Base-by-base conservation (phyloP, 1,140 invertebrate species). In the Portunus trituberculatus region DNA sequence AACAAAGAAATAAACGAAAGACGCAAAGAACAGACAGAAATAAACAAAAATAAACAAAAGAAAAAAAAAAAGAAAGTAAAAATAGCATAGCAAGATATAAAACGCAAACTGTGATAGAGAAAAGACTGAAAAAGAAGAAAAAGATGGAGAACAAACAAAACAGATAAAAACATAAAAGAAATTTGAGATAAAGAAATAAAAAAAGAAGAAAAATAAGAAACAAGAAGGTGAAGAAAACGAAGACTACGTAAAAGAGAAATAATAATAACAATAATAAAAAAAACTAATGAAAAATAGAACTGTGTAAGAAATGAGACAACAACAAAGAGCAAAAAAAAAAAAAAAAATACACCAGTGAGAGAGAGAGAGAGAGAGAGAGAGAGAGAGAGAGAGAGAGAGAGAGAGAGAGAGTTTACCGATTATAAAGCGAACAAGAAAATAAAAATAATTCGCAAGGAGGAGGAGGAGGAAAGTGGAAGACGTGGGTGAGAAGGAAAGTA, bases 311-410 rank as follows among this genome's bases (percentile, higher is more conserved):
- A 91, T 48, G 45, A 52, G 89, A 7, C 0, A 45, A 25, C 28
- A 29, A 91, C 28, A 91, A 25, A 84, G 3, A 84, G 20, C 1
- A 25, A 84, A 0, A 84, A 25, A 84, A 20, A 84, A 25, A 84
- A 25, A 84, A 25, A 84, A 0, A n/a, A 88, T 4, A 88, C 4
- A 88, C 0, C 6, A 20, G 86, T 39, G 86, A 88, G 86, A 88
- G 86, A 88, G 86, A 88, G 86, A 88, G 86, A 88, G 86, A 88
- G 86, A 88, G 86, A 89, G 87, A 52, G 86, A 88, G 86, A 88
- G 86, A 88, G 86, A 88, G 86, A 88, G 86, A 88, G 86, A 88
- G 86, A 88, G 86, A 88, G 86, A 88, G 86, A 88, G 86, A 88
- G 86, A 88, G 86, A 88, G 86, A 88, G 86, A 88, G 86, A 89